Evolutionary conservation across 2,113 vertebrate species (phyloP), one percentile per base, ranked within the genome.

Genomic region (Aegithalos caudatus): DNA sequence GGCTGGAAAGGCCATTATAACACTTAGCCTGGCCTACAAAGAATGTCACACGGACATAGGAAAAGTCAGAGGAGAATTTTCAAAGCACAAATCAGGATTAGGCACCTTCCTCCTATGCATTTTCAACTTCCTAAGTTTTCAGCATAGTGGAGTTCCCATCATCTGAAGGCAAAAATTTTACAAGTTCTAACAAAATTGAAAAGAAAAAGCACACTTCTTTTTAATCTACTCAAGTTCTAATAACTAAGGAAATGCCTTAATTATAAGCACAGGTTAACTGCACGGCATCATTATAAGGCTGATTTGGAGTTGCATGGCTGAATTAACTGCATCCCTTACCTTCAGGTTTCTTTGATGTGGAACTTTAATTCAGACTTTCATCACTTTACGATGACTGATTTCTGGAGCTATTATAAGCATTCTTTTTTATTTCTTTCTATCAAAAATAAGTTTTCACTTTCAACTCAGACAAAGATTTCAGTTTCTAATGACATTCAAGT

Each of bases 341-440:
- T 92, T 92, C 64, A 88, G 45, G 47, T 93, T 90, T 84, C 86
- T 92, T 86, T 95, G 64, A 92, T 81, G 72, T 80, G 50, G 24
- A 90, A 86, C 16, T 56, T 90, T 78, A 93, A 83, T 78, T 88
- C 82, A 83, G 60, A 85, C 29, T 77, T 85, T 40, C 54, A 66
- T 88, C 45, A 40, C 69, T 95, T 90, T 81, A 67, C 7, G 27
- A 83, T 51, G 40, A 58, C 25, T 54, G 79, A 66, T 78, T 78
- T 86, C 67, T 88, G 38, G 54, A 70, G 65, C n/a, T 88, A 85
- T 80, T 77, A 38, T 11, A 83, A 88, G 56, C 51, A 47, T 62
- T 86, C 47, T 79, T 64, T 66, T 50, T 37, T 74, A 31, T 66
- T 82, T 87, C 64, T 82, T 73, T 69, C 50, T 73, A 73, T 71